phyloP scores from a whole-genome alignment of 2,888 invertebrate species.

The Panzeria rudis region DNA sequence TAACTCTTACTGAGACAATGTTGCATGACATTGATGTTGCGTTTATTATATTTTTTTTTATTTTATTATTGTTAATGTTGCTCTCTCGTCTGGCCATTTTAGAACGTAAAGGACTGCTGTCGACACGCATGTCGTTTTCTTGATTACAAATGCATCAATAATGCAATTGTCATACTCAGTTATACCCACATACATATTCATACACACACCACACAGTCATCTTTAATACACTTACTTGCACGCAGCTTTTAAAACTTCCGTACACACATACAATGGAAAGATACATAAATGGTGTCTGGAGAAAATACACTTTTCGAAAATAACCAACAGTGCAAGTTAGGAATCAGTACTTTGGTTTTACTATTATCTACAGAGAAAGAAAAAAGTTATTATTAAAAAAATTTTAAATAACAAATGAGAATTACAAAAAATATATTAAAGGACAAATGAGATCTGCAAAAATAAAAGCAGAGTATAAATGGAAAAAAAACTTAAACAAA shows the following conservation, averaged over 20 bases:
- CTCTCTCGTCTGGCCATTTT: slow-evolving; percentile 48
- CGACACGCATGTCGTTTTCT: slow-evolving; percentile 65
- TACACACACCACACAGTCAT: neutral
- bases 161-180: slow-evolving; percentile 60
- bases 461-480: no score
- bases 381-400: no score
- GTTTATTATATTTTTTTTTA: slow-evolving; percentile 12
- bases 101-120: slow-evolving; percentile 51
- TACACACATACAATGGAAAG: neutral
- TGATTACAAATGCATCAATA: slow-evolving; percentile 66
- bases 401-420: no score
- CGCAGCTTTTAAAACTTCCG: slow-evolving; percentile 39
- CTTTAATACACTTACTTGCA: slow-evolving; percentile 13
- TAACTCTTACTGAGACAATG: slow-evolving; percentile 61
- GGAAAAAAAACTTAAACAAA: no score
- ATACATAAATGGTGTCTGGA: slow-evolving; percentile 45
- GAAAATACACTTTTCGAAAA: slow-evolving; percentile 37
- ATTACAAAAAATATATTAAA: no score
- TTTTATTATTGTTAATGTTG: slow-evolving; percentile 31
- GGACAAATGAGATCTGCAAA: no score
- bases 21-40: slow-evolving; percentile 69
- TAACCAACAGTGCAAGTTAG: neutral
- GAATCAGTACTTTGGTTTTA: no score
- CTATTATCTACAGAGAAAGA: no score
- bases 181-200: neutral